Conservation (phyloP, 2,888 invertebrate species). For the Incurvaria masculella region DNA sequence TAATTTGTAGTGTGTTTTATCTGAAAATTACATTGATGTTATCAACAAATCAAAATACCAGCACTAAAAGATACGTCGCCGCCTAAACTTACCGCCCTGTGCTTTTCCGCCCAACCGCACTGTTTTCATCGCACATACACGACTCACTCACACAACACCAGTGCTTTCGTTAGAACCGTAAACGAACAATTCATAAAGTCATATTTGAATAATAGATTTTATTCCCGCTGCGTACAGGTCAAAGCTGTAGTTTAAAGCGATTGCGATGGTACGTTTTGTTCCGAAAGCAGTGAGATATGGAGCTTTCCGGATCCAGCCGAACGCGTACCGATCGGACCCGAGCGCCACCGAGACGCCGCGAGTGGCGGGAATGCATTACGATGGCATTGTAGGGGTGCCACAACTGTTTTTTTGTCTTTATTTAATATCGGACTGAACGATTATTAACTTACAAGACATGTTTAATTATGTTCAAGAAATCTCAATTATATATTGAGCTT, state of each 20-base stretch:
- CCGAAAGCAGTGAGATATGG: constrained; percentile 23
- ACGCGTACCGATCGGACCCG: constrained; percentile 53
- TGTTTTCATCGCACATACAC: not conserved
- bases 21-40: no score
- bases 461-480: no score
- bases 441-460: no score
- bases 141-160: not conserved
- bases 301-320: constrained; percentile 42
- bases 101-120: not conserved
- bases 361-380: constrained; percentile 51
- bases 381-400: constrained; percentile 34
- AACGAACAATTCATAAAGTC: not conserved
- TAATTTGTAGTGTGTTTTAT: no score
- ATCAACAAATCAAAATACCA: no score
- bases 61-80: no score
- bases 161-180: not conserved
- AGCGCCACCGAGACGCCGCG: constrained; percentile 48
- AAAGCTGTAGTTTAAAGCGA: not conserved
- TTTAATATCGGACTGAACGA: no score
- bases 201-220: not conserved
- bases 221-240: not conserved
- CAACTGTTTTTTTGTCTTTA: no score
- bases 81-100: no score
- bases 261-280: not conserved
- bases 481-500: no score